Evolutionary conservation across 2,113 vertebrate genomes (phyloP), one percentile per base, ranked within the genome.

Genomic region (Panthera tigris): DNA sequence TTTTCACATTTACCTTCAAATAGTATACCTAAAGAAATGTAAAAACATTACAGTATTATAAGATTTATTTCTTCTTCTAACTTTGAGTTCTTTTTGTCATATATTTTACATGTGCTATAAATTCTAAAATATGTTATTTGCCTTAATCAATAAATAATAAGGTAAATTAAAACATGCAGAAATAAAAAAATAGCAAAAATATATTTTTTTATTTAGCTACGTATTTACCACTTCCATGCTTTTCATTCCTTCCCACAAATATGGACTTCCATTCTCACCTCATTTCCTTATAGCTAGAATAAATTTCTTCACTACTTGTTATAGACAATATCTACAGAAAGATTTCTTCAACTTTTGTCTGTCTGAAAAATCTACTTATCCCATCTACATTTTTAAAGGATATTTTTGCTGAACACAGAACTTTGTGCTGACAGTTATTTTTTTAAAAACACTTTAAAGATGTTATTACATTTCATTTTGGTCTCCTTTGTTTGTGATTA

Each of bases 391-490:
- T 96, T 91, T 89, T 61, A 29, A 89, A 89, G 39, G 29, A 57
- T 84, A 71, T 61, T 92, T 94, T 89, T 48, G 18, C 66, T 78
- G n/a, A 89, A 68, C 85, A 79, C 74, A 93, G 16, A 92, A 89
- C 78, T 94, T 82, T 94, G 15, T 88, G 50, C 39, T 92, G 65
- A 80, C 6, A 81, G 19, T 91, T 57, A 63, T 57, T 80, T 89
- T 96, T 97, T 94, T 80, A 94, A 61, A 45, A 23, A 68, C 19
- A 93, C 57, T 69, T 94, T 92, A 82, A 94, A 83, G 29, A 92
- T 76, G 48, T 14, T 63, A 61, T 76, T 92, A 91, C 39, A 69
- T 63, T 89, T 92, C 92, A 25, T 84, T 95, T 45, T 57, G 13
- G 18, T 86, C 11, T 90, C 50, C 21, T 48, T 27, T 92, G 68